Conservation (phyloP, 2,113 vertebrate species). For the Rhynchomys soricoides region DNA sequence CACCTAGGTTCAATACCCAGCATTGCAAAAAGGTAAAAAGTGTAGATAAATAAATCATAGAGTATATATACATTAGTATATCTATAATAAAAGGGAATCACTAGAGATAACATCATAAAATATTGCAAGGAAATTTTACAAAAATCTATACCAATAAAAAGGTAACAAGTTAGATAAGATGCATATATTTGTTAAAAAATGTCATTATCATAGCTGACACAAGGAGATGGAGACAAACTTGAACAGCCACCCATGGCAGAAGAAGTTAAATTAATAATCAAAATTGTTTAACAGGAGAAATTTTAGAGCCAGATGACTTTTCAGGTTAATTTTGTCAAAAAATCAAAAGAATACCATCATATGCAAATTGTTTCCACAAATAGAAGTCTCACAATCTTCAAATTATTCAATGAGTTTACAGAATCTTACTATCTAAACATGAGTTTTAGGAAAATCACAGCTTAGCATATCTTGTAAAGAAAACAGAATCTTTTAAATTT, state of each 20-base stretch:
- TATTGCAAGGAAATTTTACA: neutral
- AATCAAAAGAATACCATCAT: neutral
- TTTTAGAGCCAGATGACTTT: neutral
- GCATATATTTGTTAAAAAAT: neutral
- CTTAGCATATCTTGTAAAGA: neutral
- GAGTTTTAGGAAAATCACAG: neutral
- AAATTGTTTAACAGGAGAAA: neutral
- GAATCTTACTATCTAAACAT: neutral
- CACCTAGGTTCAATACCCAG: neutral
- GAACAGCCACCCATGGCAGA: neutral
- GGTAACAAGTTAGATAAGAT: neutral
- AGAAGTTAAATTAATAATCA: slow-evolving; percentile 39
- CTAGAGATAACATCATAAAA: neutral
- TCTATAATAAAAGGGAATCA: neutral
- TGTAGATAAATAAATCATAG: neutral
- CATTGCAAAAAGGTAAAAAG: neutral
- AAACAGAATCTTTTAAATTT: neutral
- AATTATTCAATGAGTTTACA: neutral
- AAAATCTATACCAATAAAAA: slow-evolving; percentile 11
- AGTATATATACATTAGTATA: neutral
- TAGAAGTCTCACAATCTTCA: neutral
- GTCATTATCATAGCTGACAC: neutral
- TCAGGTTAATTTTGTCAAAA: slow-evolving; percentile 55
- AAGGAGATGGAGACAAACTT: neutral
- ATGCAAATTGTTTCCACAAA: neutral